Evolutionary conservation across 1,140 invertebrate genomes (phyloP).

Genomic region (Limonius californicus): DNA sequence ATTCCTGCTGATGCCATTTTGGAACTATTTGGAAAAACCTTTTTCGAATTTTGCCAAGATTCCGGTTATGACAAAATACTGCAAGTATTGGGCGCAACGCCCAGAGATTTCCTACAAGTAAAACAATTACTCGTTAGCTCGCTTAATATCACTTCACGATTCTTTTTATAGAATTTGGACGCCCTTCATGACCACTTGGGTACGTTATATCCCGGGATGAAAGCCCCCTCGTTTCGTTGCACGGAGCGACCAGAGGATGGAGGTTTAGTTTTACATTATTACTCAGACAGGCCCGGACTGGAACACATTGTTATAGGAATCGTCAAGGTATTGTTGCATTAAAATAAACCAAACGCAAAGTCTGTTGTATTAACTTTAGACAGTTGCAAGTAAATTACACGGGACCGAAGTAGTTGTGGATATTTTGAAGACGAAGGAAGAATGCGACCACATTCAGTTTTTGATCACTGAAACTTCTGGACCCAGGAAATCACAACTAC

Average conservation of each 20-base stretch:
- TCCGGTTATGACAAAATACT: slow-evolving; percentile 92
- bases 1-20: slow-evolving; percentile 86
- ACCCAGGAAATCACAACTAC: slow-evolving; percentile 55
- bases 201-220: slow-evolving; percentile 90
- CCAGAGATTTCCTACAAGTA: slow-evolving; percentile 87
- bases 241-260: slow-evolving; percentile 82
- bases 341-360: no score
- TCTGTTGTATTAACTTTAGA: slow-evolving; percentile 52
- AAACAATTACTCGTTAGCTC: neutral
- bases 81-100: slow-evolving; percentile 88
- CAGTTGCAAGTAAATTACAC: slow-evolving; percentile 88
- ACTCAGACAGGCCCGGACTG: slow-evolving; percentile 87
- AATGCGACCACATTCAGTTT: slow-evolving; percentile 92
- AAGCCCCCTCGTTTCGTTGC: slow-evolving; percentile 87
- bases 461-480: slow-evolving; percentile 81
- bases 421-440: slow-evolving; percentile 79
- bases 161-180: slow-evolving; percentile 71
- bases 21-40: slow-evolving; percentile 90
- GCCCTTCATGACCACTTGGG: slow-evolving; percentile 91
- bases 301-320: slow-evolving; percentile 93
- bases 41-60: slow-evolving; percentile 93
- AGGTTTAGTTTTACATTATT: slow-evolving; percentile 84
- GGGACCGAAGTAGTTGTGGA: slow-evolving; percentile 87
- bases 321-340: slow-evolving; percentile 73
- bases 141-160: neutral